phyloP scores from a whole-genome alignment of 2,113 vertebrate genomes.

The Henicopernis longicauda region DNA sequence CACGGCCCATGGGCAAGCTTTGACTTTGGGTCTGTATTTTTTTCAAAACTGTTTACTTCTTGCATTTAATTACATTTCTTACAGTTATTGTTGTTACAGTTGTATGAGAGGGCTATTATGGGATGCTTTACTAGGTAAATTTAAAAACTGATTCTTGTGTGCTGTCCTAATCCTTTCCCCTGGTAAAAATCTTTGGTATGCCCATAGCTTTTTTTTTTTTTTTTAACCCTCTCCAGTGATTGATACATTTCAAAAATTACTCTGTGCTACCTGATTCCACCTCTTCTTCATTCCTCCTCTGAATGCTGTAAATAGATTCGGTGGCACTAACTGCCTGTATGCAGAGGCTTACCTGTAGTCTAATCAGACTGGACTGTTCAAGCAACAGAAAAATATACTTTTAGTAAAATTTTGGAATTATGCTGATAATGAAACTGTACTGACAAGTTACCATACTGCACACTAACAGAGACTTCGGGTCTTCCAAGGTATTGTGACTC shows the following conservation, averaged over 20 bases:
- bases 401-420: not conserved
- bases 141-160: not conserved
- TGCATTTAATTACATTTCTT: not conserved
- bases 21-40: not conserved
- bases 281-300: not conserved
- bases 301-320: not conserved
- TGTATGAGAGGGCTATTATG: not conserved
- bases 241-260: not conserved
- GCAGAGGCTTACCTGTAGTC: not conserved
- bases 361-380: not conserved
- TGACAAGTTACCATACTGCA: not conserved
- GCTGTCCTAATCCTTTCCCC: not conserved
- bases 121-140: not conserved
- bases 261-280: not conserved
- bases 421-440: not conserved
- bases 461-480: not conserved
- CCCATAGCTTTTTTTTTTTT: not conserved
- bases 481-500: not conserved
- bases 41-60: not conserved
- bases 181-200: not conserved
- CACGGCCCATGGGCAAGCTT: not conserved
- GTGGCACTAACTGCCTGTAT: not conserved
- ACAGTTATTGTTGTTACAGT: not conserved
- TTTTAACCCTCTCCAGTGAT: not conserved
- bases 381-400: not conserved